Percentiles rank a stretch among this genome's conserved stretches.
phyloP scores from a whole-genome alignment of 2,113 vertebrate genomes.

The Tamias sibiricus region DNA sequence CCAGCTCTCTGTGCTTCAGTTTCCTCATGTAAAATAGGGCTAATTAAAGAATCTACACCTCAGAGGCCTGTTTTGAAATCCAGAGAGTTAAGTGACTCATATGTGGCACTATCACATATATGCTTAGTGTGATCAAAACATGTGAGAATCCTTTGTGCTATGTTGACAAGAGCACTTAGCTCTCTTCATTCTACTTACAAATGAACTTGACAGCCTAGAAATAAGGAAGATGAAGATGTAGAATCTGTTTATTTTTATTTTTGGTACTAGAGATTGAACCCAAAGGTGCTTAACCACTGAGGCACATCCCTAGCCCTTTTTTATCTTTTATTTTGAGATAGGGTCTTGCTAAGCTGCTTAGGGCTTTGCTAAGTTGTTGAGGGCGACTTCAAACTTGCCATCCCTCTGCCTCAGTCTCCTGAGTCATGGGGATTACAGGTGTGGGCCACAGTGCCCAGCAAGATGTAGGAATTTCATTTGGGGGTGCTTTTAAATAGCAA shows the following conservation, averaged over 20 bases:
- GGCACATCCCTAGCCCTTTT: no score
- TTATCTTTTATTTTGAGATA: no score
- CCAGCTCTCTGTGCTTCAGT: neutral
- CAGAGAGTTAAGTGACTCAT: neutral
- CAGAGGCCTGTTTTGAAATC: neutral
- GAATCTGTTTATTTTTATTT: neutral
- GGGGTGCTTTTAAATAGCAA: conserved; percentile 9
- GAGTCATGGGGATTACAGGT: no score
- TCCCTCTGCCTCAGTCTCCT: no score
- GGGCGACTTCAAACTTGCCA: no score
- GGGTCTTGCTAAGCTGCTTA: no score
- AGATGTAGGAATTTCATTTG: neutral
- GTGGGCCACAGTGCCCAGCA: neutral
- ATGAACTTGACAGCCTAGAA: neutral
- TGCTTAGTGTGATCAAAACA: neutral
- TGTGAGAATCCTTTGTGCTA: neutral
- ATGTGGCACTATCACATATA: accelerated
- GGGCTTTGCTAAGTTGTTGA: no score
- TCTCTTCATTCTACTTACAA: neutral
- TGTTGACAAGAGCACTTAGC: neutral
- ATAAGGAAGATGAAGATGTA: neutral
- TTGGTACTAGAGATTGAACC: no score
- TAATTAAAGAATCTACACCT: neutral
- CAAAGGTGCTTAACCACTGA: no score
- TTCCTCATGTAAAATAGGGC: neutral